Base-by-base conservation (phyloP, 2,888 invertebrate genomes). In the Archaeoteleia sp. region DNA sequence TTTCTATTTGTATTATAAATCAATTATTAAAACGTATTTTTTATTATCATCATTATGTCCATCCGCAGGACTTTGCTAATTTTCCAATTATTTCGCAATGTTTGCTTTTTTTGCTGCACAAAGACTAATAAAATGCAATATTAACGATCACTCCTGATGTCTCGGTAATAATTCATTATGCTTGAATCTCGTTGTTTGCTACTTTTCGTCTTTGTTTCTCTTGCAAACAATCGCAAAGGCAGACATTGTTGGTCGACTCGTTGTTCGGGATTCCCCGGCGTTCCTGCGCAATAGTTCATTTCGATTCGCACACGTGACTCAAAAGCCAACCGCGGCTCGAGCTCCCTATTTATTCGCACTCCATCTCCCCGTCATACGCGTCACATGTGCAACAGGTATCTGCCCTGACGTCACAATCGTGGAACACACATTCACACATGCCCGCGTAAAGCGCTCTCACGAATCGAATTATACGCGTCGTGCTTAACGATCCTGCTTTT, bases 301-400 rank as follows among this genome's bases (percentile, higher is more conserved):
- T 53, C 49, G 55, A 67, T 68, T 66, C 60, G 40, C 62, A 57
- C 67, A 65, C 65, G 69, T 69, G 69, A 69, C 57, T 67, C 54
- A 67, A 61, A 49, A 51, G 45, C 46, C 61, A 42, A 23, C 27
- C 39, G 45, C 17, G 39, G 3, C 37, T 8, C 30, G 8, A 30
- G 42, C 43, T 53, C 42, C 53, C 37, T 53, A 20, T 57, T 48
- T 40, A 9, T 48, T n/a, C 40, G 12, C 13, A 20, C 63, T 48
- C 48, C 46, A 40, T 37, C 39, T 45, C 53, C 34, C 25, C 37
- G 46, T 62, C 65, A 35, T 66, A 57, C 63, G 42, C 39, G 71
- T 58, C 67, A 73, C 70, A 62, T 72, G 58, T 67, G 78, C 78
- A 78, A 78, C 78, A 78, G 78, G 78, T 78, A 78, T 75, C 71